These are phyloP conservation scores for Pseudachorutes palmiensis DNA, from an alignment of 1,140 invertebrate genomes.

Conservation along the genomic window DNA sequence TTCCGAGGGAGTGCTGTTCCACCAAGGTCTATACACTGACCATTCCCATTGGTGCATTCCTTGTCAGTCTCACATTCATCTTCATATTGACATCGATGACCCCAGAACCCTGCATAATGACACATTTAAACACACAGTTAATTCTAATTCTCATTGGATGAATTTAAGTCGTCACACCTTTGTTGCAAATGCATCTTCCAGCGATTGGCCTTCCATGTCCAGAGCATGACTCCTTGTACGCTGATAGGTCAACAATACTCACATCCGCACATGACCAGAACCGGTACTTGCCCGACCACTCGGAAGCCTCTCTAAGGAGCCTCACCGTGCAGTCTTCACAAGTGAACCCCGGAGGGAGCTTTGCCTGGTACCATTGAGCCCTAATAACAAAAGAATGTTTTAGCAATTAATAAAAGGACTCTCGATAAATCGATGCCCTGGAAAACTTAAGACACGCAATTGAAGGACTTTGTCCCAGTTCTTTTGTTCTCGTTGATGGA, in stretches of 20 bases:
- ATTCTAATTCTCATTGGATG: not conserved
- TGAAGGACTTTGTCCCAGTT: not conserved
- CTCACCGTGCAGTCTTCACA: slow-evolving; percentile 84
- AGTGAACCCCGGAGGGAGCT: slow-evolving; percentile 67
- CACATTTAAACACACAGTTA: slow-evolving; percentile 7
- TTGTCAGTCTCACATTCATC: slow-evolving; percentile 72
- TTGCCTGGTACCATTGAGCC: slow-evolving; percentile 67
- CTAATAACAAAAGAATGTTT: slow-evolving; percentile 46
- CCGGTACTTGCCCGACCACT: slow-evolving; percentile 74
- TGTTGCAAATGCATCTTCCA: slow-evolving; percentile 44
- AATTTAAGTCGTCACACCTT: slow-evolving; percentile 18
- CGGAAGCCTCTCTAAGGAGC: slow-evolving; percentile 74
- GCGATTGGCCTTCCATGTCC: slow-evolving; percentile 68
- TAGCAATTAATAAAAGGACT: not conserved
- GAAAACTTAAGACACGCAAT: not conserved
- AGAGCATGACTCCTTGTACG: slow-evolving; percentile 71
- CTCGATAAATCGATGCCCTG: not conserved
- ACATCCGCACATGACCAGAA: slow-evolving; percentile 96
- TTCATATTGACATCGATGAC: slow-evolving; percentile 68
- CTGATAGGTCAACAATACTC: slow-evolving; percentile 54
- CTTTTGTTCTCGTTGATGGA: not conserved
- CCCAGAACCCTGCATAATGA: slow-evolving; percentile 46
- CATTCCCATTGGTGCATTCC: slow-evolving; percentile 67
- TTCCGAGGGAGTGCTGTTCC: slow-evolving; percentile 68
- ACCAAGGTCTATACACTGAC: slow-evolving; percentile 69